Evolutionary conservation across 2,113 vertebrate genomes (phyloP).

Genomic region (Ascaphus truei): DNA sequence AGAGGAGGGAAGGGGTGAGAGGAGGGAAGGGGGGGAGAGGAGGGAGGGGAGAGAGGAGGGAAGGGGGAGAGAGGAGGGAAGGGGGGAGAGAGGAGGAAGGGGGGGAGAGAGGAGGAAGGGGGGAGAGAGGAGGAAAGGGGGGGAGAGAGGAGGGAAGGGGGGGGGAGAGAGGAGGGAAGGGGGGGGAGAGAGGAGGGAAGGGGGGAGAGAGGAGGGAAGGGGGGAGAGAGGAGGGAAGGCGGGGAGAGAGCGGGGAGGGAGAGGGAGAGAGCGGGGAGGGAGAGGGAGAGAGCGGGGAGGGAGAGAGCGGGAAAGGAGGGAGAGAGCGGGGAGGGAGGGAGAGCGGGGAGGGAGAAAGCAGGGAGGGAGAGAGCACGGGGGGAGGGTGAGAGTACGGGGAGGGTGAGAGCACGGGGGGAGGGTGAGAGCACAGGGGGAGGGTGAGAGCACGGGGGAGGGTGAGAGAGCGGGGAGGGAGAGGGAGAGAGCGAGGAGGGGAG

Average conservation of each 20-base stretch:
- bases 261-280: not conserved
- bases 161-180: not conserved
- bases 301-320: not conserved
- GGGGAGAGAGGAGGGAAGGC: not conserved
- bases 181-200: not conserved
- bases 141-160: not conserved
- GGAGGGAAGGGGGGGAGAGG: no score
- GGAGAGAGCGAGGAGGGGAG: not conserved
- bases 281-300: not conserved
- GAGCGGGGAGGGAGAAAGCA: not conserved
- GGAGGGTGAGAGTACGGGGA: no score
- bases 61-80: not conserved
- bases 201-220: not conserved
- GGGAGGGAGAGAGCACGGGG: not conserved
- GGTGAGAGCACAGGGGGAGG: no score
- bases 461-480: no score
- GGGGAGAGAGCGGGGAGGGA: not conserved
- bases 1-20: no score
- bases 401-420: no score
- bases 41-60: no score
- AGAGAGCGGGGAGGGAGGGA: not conserved
- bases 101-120: not conserved
- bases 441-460: no score
- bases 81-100: not conserved
- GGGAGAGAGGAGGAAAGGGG: not conserved